phyloP scores from a whole-genome alignment of 1,140 invertebrate genomes.

The Chironomus tepperi region DNA sequence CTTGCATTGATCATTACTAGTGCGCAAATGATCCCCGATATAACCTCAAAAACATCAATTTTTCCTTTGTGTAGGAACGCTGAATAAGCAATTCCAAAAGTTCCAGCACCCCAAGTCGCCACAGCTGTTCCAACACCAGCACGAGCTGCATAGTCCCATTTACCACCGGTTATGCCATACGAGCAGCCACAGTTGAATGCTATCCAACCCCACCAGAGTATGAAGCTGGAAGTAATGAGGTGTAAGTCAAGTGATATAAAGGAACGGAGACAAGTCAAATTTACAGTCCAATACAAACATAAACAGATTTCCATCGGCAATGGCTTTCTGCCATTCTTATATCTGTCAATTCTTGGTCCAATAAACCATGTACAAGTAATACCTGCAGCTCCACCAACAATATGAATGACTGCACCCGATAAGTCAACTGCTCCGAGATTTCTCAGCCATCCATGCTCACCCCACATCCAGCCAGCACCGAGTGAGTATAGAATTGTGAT shows the following conservation, averaged over 20 bases:
- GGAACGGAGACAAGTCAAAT: too few species aligned
- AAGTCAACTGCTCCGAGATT: not conserved
- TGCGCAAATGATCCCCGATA: not conserved
- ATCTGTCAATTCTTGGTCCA: not conserved
- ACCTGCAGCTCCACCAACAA: not conserved
- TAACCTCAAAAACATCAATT: not conserved
- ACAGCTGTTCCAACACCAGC: not conserved
- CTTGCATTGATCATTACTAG: not conserved
- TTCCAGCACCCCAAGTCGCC: not conserved
- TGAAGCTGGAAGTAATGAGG: not conserved
- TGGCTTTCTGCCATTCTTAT: not conserved
- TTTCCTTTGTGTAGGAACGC: not conserved
- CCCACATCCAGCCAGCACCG: not conserved
- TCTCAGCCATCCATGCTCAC: conserved; percentile 13
- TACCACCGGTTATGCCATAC: not conserved
- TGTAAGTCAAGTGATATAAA: too few species aligned
- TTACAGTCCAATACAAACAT: not conserved
- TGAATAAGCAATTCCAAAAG: not conserved
- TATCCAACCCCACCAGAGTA: not conserved
- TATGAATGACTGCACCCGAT: not conserved
- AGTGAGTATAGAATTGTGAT: not conserved
- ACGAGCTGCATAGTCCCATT: not conserved
- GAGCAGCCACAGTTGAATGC: not conserved
- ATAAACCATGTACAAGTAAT: not conserved
- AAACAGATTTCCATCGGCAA: not conserved